Evolutionary conservation across 2,888 invertebrate species (phyloP), one percentile per base, ranked within the genome.

Genomic region (Plebejus argus): DNA sequence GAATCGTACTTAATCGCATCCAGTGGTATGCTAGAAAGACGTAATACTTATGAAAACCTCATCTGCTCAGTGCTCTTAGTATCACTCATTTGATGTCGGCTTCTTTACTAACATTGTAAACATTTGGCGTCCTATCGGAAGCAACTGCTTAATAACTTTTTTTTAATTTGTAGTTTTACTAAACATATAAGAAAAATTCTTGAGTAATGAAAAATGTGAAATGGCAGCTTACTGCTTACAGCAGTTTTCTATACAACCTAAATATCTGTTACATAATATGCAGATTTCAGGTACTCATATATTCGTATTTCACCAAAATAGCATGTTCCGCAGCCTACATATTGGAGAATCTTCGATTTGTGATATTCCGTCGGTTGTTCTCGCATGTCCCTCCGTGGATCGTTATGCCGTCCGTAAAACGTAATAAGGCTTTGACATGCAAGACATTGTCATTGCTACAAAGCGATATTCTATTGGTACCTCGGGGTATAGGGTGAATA

Each of bases 391-490:
- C 28, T 15, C 18, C 66, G 66, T 28, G 23, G 66, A 33, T 33
- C 66, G 66, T 66, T 66, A 33, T 66, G 66, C 66, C 66, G 28
- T 66, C 28, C 66, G 66, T 66, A 66, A 66, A 66, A 66, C 33
- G 66, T 66, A 66, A 66, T 66, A 66, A 66, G 66, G 15, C 66
- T 66, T 66, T 66, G 18, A 66, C 66, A 66, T 66, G 66, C 66
- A 66, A 66, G 33, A 66, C 33, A 23, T 23, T 23, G 61, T 61
- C 20, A 61, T 61, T 61, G 2, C 3, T 23, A 23, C 23, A 61
- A 61, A 61, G 12, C 61, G 61, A 61, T 61, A 23, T 61, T 61
- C 61, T 61, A 23, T n/a, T 33, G 58, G 79, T n/a, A 61, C 20
- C 58, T 20, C 23, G 20, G 3, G 23, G 23, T 61, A 61, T 61